Conservation (phyloP, 2,888 invertebrate species). For the Iselma pallidipennis region DNA sequence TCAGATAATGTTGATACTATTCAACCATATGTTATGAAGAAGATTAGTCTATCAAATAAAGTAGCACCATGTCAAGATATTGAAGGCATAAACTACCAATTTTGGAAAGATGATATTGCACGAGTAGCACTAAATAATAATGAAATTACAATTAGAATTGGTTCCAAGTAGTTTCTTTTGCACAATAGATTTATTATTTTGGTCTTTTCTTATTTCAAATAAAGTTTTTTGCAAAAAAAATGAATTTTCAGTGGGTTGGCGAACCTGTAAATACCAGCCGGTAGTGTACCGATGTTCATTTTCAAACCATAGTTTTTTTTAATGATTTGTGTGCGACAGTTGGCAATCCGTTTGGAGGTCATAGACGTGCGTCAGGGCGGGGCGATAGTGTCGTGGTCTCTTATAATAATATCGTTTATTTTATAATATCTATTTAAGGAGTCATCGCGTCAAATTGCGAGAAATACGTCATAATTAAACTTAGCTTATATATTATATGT, state of each 20-base stretch:
- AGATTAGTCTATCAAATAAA: conserved; percentile 59
- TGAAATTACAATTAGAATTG: background rate
- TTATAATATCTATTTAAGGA: conserved; percentile 3
- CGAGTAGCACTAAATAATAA: conserved; percentile 3
- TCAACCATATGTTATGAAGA: conserved; percentile 73
- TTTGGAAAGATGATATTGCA: conserved; percentile 59
- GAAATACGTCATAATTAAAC: background rate
- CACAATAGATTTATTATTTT: no score
- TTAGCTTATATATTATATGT: background rate
- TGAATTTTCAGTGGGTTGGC: no score
- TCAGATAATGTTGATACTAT: conserved; percentile 67
- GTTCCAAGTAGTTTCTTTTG: background rate
- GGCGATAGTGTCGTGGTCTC: conserved; percentile 12
- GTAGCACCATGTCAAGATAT: conserved; percentile 61
- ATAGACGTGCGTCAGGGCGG: conserved; percentile 12
- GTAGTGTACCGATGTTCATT: no score
- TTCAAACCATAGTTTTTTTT: background rate
- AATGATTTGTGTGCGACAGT: background rate
- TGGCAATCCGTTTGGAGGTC: background rate
- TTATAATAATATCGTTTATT: conserved; percentile 11
- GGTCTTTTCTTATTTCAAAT: no score
- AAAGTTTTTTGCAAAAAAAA: no score
- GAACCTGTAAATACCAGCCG: no score
- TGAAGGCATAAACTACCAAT: conserved; percentile 59
- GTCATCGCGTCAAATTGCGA: background rate